These are phyloP conservation scores for Ligdia adustata DNA, from an alignment of 2,888 invertebrate genomes.

Conservation along the genomic window DNA sequence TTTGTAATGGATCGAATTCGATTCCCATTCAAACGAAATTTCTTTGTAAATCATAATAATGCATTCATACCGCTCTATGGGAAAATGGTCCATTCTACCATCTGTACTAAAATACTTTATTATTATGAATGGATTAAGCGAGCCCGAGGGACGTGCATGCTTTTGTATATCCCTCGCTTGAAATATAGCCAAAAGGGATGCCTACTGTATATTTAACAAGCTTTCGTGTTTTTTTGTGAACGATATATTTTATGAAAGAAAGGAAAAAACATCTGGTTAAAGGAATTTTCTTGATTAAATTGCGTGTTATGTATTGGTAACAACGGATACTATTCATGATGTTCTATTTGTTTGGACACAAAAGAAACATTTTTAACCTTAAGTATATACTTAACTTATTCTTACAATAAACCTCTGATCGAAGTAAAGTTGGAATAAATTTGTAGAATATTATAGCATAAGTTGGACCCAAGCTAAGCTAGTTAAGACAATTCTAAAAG, in stretches of 20 bases:
- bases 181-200: constrained; percentile 36
- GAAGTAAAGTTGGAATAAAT: too few species aligned
- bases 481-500: too few species aligned
- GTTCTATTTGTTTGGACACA: too few species aligned
- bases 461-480: too few species aligned
- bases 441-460: too few species aligned
- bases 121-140: constrained; percentile 37
- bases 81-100: constrained; percentile 33
- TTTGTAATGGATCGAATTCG: constrained; percentile 2
- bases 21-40: constrained; percentile 2
- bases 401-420: too few species aligned
- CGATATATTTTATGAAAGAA: constrained; percentile 3
- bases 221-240: constrained; percentile 14
- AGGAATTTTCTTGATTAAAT: neutral
- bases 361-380: too few species aligned
- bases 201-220: constrained; percentile 18
- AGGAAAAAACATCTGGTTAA: neutral
- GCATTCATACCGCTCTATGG: constrained; percentile 13
- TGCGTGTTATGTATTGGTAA: too few species aligned
- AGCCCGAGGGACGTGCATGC: constrained; percentile 38
- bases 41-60: neutral
- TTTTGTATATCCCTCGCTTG: constrained; percentile 39
- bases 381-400: too few species aligned
- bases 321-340: too few species aligned
- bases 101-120: constrained; percentile 33